Percentiles rank a stretch among this genome's conserved stretches.
These are phyloP conservation scores for Limanda limanda DNA, from an alignment of 2,113 vertebrate species.

Conservation along the genomic window DNA sequence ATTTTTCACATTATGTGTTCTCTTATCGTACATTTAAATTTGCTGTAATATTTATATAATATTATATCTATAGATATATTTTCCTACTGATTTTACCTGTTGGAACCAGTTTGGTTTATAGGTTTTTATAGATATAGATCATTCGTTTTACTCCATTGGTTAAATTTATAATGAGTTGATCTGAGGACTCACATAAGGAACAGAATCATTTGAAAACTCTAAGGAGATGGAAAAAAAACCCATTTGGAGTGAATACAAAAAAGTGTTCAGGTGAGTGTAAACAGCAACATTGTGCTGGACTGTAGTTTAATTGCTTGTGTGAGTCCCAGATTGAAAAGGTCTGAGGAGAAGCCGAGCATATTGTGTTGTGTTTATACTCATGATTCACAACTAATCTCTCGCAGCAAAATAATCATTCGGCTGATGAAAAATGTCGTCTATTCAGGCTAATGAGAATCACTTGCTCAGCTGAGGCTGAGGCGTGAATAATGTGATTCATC, in stretches of 20 bases:
- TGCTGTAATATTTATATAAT: too few species aligned
- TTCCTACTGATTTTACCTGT: neutral
- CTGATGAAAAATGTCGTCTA: constrained; percentile 46
- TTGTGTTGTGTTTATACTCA: constrained; percentile 27
- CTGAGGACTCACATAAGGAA: neutral
- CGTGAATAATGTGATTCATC: constrained; percentile 70
- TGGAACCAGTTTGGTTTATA: neutral
- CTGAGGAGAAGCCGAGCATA: constrained; percentile 16
- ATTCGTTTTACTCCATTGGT: neutral
- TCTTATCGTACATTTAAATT: too few species aligned
- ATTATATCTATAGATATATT: neutral
- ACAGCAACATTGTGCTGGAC: neutral
- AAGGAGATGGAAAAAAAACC: neutral
- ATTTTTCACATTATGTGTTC: too few species aligned
- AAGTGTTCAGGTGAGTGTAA: too few species aligned
- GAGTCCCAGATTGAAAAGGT: constrained; percentile 18
- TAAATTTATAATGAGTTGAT: neutral
- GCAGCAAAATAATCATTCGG: constrained; percentile 50
- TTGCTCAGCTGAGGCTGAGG: constrained; percentile 63
- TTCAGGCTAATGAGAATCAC: constrained; percentile 52
- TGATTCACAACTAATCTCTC: constrained; percentile 50
- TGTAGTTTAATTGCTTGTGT: constrained; percentile 51
- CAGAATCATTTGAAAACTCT: neutral
- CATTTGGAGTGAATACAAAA: neutral
- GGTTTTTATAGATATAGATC: too few species aligned